A percentile compares a stretch with the other conserved stretches of the same genome.
Conservation (phyloP, 2,888 invertebrate genomes). For the Lithophane socia region DNA sequence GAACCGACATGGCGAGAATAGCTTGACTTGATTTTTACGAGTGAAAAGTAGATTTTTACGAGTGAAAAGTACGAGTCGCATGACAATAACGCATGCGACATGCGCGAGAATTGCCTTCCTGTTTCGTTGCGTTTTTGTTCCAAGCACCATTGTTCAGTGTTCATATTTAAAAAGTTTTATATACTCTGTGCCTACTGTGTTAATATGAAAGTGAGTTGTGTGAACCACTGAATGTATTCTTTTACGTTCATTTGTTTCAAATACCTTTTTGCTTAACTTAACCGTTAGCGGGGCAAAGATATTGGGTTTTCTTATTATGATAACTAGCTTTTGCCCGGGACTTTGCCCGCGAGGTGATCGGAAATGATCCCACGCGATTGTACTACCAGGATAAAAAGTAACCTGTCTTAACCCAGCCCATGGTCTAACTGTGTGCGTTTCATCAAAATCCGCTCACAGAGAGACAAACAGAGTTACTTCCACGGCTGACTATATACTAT, state of each 20-base stretch:
- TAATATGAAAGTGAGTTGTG: constrained; percentile 36
- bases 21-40: no score
- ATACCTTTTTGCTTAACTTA: neutral
- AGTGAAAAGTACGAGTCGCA: no score
- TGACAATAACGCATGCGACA: no score
- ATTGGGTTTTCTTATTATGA: neutral
- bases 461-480: neutral
- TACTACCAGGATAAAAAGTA: neutral
- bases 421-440: neutral
- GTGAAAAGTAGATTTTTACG: no score
- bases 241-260: neutral
- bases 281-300: neutral
- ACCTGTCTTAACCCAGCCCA: neutral
- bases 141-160: constrained; percentile 34
- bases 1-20: no score
- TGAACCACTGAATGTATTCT: neutral
- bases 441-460: neutral
- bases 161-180: constrained; percentile 57
- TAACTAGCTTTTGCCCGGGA: neutral
- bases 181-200: constrained; percentile 6
- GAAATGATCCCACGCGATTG: neutral
- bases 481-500: no score
- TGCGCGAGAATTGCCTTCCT: no score
- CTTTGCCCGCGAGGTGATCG: neutral
- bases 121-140: constrained; percentile 25